Evolutionary conservation across 1,140 invertebrate species (phyloP).

Genomic region (Cydia strobilella): DNA sequence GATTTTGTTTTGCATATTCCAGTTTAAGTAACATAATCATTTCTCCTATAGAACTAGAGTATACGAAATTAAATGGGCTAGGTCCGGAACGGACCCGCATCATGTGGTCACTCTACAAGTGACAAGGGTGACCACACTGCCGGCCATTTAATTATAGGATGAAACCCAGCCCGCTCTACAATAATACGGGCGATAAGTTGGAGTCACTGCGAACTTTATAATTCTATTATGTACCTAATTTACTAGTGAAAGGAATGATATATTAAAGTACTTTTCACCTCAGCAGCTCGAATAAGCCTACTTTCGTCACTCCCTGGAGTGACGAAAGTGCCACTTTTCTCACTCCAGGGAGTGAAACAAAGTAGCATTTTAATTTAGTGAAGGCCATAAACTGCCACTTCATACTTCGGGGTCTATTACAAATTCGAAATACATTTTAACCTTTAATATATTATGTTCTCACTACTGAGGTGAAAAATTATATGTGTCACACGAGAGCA

Average conservation of each 20-base stretch:
- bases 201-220: background rate
- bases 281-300: too few species aligned
- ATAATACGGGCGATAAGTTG: background rate
- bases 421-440: too few species aligned
- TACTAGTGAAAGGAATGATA: background rate
- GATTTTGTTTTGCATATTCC: background rate
- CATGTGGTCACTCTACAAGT: constrained; percentile 25
- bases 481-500: too few species aligned
- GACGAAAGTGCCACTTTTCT: too few species aligned
- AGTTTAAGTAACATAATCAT: background rate
- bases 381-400: too few species aligned
- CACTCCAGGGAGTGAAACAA: too few species aligned
- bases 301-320: too few species aligned
- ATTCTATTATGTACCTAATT: background rate
- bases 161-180: constrained; percentile 8
- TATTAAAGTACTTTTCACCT: too few species aligned
- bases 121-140: constrained; percentile 27
- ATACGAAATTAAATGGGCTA: constrained; percentile 13
- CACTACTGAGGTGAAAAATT: too few species aligned
- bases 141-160: constrained; percentile 31
- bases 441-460: too few species aligned
- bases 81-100: constrained; percentile 22
- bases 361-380: too few species aligned
- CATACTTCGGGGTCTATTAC: too few species aligned
- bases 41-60: constrained; percentile 9